Base-by-base conservation (phyloP, 2,797 vertebrate species). In the Pogonophryne albipinna region DNA sequence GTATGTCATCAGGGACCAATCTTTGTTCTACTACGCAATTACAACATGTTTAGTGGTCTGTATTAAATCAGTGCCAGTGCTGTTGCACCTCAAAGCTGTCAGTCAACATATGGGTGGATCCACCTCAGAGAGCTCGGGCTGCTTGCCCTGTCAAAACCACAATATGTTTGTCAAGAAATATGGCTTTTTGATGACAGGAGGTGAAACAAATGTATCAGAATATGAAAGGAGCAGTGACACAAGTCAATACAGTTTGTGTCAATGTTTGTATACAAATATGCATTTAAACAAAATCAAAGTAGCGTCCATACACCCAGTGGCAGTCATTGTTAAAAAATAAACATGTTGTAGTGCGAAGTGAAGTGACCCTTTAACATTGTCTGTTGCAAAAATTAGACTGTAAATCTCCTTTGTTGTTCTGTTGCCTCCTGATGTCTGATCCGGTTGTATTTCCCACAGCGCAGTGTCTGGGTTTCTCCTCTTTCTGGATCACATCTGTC, bases 401-500 rank as follows among this genome's bases (percentile, higher is more conserved):
- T 14, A 44, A 58, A 58, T 45, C n/a, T 47, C 45, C 68, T 60
- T 31, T 27, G 12, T 46, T 74, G 15, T 45, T 68, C 52, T 65
- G 58, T 45, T 57, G 58, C 42, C 14, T 77, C 9, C 27, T 69
- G 62, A 51, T 46, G 60, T 59, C 16, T 15, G 31, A 78, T 65
- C 51, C 45, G 42, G 56, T 66, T 71, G 63, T 17, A 63, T 68
- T 77, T 84, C 60, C 60, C 65, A 73, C 16, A 56, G 42, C 52
- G 64, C n/a, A 19, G 10, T 52, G 5, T 57, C 51, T 62, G 8
- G 65, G 14, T 52, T 20, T 38, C 51, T 81, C 45, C 15, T 57
- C 23, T 74, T 50, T 76, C 71, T 79, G 52, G 47, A 72, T 74
- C 69, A 63, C 64, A 85, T 84, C 69, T 76, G 60, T 67, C 77